A percentile compares a stretch with the other conserved stretches of the same genome.
Conservation (phyloP, 2,888 invertebrate genomes). For the Spisula subtruncata region DNA sequence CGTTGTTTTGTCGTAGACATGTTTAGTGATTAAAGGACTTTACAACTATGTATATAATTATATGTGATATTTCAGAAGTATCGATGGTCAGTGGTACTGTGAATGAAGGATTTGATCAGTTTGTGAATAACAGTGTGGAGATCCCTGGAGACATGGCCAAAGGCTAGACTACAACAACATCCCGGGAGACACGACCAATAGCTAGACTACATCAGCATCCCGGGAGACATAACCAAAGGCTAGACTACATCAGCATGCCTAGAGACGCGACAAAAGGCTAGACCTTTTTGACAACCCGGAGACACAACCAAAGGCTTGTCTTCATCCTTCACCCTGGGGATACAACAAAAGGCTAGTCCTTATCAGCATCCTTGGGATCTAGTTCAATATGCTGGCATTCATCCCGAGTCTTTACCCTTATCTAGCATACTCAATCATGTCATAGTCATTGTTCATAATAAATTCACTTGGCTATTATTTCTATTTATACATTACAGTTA, state of each 20-base stretch:
- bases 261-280: background rate
- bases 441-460: background rate
- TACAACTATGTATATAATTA: background rate
- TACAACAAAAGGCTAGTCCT: background rate
- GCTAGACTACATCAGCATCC: background rate
- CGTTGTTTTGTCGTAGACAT: too few relatives aligned
- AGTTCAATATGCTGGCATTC: too few relatives aligned
- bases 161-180: too few relatives aligned
- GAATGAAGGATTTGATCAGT: constrained; percentile 62
- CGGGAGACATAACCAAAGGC: background rate
- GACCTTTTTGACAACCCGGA: background rate
- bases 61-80: constrained; percentile 27
- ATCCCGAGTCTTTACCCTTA: background rate
- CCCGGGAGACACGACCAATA: background rate
- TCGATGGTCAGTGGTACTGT: constrained; percentile 36
- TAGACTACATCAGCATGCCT: background rate
- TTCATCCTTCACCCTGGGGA: constrained; percentile 16
- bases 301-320: too few relatives aligned
- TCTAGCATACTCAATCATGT: background rate
- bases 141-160: background rate
- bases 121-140: constrained; percentile 47
- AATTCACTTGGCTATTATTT: too few relatives aligned
- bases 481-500: too few relatives aligned
- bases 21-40: background rate
- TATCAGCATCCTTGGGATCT: too few relatives aligned